Evolutionary conservation across 2,888 invertebrate genomes (phyloP).

Genomic region (Heliconius ethilla): DNA sequence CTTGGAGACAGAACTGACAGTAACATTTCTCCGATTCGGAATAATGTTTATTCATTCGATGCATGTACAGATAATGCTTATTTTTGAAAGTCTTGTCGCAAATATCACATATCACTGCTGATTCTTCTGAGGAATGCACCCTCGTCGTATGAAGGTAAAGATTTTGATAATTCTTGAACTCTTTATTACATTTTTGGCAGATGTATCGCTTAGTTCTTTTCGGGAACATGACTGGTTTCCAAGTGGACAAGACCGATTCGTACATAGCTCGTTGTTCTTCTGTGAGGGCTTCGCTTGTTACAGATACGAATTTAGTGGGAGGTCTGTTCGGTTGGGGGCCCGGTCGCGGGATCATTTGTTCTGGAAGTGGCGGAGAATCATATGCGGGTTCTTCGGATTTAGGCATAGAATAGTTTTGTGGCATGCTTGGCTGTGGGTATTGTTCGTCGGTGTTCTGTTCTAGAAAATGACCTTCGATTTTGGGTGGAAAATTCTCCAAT

Average conservation of each 20-base stretch:
- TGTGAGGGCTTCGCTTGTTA: constrained; percentile 64
- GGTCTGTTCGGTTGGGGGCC: constrained; percentile 44
- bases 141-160: constrained; percentile 71
- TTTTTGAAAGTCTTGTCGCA: constrained; percentile 77
- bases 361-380: neutral
- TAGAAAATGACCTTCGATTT: constrained; percentile 38
- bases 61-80: constrained; percentile 77
- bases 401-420: constrained; percentile 38
- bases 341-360: constrained; percentile 42
- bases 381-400: constrained; percentile 24
- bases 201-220: constrained; percentile 67
- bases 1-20: constrained; percentile 74
- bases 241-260: constrained; percentile 70
- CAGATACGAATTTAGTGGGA: constrained; percentile 60
- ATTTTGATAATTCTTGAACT: constrained; percentile 76
- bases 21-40: constrained; percentile 72
- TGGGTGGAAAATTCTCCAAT: constrained; percentile 39
- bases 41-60: constrained; percentile 77
- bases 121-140: constrained; percentile 73
- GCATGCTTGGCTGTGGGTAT: constrained; percentile 36
- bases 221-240: constrained; percentile 71
- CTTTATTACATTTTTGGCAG: constrained; percentile 71
- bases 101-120: constrained; percentile 69
- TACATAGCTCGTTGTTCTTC: constrained; percentile 76
- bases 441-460: constrained; percentile 36